Base-by-base conservation (phyloP, 2,113 vertebrate genomes). In the Hiodon alosoides region DNA sequence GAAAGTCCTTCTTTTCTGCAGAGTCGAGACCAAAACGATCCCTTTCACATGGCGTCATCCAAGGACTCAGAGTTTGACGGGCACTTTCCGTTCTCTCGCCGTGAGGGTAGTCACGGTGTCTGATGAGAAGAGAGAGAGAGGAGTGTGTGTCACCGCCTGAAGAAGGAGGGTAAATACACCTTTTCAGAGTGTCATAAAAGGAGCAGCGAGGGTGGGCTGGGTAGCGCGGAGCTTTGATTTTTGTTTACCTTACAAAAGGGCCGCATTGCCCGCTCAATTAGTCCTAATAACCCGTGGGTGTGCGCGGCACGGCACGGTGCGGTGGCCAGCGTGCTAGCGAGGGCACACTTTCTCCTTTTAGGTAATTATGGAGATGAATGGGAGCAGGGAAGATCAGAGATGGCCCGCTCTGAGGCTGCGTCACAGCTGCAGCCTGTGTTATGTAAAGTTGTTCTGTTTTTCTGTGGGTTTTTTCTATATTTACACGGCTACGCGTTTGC, bases 301-400 rank as follows among this genome's bases (percentile, higher is more conserved):
- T 86, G 80, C 10, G 70, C 52, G 9, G 17, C 16, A 10, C 64
- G 2, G 58, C 11, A 10, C 57, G 31, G 31, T 31, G 31, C 31
- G 31, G 31, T 9, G 9, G 5, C 54, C 69, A 11, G 53, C 31
- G 53, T 31, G 54, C 57, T 17, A 9, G 62, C 31, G n/a, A 64
- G 61, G 2, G 61, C 61, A 64, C 61, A 31, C 84, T 83, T 80
- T 81, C 85, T 87, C 84, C 83, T 74, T 79, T 81, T 80, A 73
- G 81, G 77, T 85, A 85, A 91, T 91, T 87, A 90, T 86, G 83
- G 54, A 84, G 86, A 82, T 90, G 88, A 88, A 89, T 79, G 79
- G 81, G 80, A 81, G 85, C 83, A 78, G 84, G 73, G 61, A 84
- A 87, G 86, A 85, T 82, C 85, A 83, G 83, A 83, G 77, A 80